Percentiles rank a stretch among this genome's conserved stretches.
phyloP scores from a whole-genome alignment of 2,797 vertebrate species.

The Sebastolobus altivelis region DNA sequence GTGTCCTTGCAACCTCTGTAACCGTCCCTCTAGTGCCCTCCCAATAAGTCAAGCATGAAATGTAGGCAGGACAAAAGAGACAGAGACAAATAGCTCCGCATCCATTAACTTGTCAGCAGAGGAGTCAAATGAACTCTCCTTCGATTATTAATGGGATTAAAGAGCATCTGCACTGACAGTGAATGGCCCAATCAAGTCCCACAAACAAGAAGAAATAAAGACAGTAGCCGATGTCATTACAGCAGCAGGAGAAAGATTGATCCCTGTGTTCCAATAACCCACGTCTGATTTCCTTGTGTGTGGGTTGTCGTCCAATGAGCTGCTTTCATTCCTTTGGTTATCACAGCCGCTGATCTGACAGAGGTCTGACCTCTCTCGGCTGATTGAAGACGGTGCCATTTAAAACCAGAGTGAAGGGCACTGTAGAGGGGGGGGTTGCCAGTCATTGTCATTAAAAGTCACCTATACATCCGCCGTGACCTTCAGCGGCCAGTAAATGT shows the following conservation, averaged over 20 bases:
- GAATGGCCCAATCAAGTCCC: slow-evolving; percentile 55
- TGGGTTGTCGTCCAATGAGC: slow-evolving; percentile 28
- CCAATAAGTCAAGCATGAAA: slow-evolving; percentile 74
- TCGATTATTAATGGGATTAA: slow-evolving; percentile 73
- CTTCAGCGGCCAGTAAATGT: slow-evolving; percentile 55
- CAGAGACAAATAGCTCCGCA: slow-evolving; percentile 63
- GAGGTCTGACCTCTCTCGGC: slow-evolving; percentile 65
- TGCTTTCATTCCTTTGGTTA: slow-evolving; percentile 54
- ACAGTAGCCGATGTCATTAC: slow-evolving; percentile 22
- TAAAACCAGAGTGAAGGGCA: slow-evolving; percentile 69
- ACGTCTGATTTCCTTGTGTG: slow-evolving; percentile 22
- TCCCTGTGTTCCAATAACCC: slow-evolving; percentile 15
- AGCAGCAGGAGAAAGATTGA: slow-evolving; percentile 36
- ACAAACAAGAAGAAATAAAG: slow-evolving; percentile 47
- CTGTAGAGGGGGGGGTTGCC: slow-evolving; percentile 36
- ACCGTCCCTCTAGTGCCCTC: slow-evolving; percentile 56
- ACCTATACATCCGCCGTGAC: slow-evolving; percentile 58
- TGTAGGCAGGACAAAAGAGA: slow-evolving; percentile 69
- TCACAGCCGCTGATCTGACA: slow-evolving; percentile 67
- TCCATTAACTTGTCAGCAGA: slow-evolving; percentile 73
- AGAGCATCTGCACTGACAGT: slow-evolving; percentile 44
- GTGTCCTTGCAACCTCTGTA: slow-evolving; percentile 66
- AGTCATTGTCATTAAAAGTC: slow-evolving; percentile 70
- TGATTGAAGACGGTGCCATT: slow-evolving; percentile 80
- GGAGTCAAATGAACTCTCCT: slow-evolving; percentile 66